Base-by-base conservation (phyloP, 2,888 invertebrate genomes). In the Melangyna quadrimaculata region DNA sequence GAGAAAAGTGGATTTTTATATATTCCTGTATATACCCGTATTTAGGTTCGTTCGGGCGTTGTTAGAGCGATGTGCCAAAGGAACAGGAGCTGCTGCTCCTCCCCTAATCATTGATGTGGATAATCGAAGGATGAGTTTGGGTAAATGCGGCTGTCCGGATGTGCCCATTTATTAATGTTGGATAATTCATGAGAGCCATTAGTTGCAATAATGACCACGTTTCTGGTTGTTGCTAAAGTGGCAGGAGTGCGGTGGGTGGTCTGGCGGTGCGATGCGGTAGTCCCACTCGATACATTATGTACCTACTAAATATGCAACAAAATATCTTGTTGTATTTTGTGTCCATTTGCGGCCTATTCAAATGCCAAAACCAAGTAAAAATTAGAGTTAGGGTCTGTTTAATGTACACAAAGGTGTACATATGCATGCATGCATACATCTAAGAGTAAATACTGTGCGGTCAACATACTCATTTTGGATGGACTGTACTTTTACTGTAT, bases 141-240 rank as follows among this genome's bases (percentile, higher is more conserved):
- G 57, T 55, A 48, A 80, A 70, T 81, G 69, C 70, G 82, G 73
- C 78, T 72, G 57, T 77, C 69, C 84, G 80, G 84, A 84, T 84
- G 78, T 78, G 65, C 78, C 75, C 78, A 82, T 83, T 87, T 81
- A 82, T 87, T 87, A 82, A 82, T 87, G 89, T 89, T 88, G 88
- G 88, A 88, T 89, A 89, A 89, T 89, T 89, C 89, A 89, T 89
- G 89, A 89, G 88, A 78, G 87, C 88, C 89, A 89, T 89, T 89
- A 89, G 89, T 88, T 89, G 88, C 88, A 88, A 89, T 89, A 89
- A 88, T 89, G 88, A 88, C 87, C 80, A 80, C 70, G 72, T 67
- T 55, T 29, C 22, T 35, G 43, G 65, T 45, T 9, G 71, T 77
- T 17, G 63, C 29, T 55, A 19, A 24, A 40, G 27, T 32, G 29